phyloP scores from a whole-genome alignment of 2,888 invertebrate genomes.

The Andrena bucephala region DNA sequence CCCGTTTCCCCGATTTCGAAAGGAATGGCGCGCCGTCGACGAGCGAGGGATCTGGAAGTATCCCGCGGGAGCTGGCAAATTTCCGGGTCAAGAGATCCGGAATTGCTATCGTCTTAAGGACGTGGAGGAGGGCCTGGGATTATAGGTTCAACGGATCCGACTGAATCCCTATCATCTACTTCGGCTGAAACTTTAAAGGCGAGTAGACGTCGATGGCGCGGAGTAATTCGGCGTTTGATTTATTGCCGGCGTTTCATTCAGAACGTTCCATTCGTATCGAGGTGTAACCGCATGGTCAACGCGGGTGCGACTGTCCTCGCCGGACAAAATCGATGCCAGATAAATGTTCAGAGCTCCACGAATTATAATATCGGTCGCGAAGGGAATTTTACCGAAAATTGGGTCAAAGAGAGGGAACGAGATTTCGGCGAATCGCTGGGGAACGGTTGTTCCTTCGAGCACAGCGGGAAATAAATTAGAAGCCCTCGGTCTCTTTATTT shows the following conservation, averaged over 20 bases:
- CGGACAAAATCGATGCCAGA: too few species aligned
- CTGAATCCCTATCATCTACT: slow-evolving; percentile 62
- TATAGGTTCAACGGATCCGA: slow-evolving; percentile 70
- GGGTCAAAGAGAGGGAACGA: neutral
- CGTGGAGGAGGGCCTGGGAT: slow-evolving; percentile 65
- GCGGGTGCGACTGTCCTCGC: neutral
- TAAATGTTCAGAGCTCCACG: neutral
- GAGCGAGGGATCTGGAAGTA: slow-evolving; percentile 47
- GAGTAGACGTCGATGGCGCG: slow-evolving; percentile 44
- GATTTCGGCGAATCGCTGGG: slow-evolving; percentile 16
- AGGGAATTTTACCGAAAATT: neutral
- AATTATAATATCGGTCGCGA: neutral
- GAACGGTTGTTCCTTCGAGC: slow-evolving; percentile 24
- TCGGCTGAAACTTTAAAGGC: slow-evolving; percentile 65
- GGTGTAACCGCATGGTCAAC: neutral
- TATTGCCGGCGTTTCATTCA: slow-evolving; percentile 7
- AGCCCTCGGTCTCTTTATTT: slow-evolving; percentile 29
- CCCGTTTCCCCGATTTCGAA: slow-evolving; percentile 46
- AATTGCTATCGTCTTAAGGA: slow-evolving; percentile 75
- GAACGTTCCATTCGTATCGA: neutral
- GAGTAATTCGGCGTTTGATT: slow-evolving; percentile 57
- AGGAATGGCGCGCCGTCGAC: slow-evolving; percentile 22
- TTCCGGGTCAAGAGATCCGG: slow-evolving; percentile 73
- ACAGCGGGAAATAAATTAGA: slow-evolving; percentile 30
- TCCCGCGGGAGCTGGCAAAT: slow-evolving; percentile 61